phyloP scores from a whole-genome alignment of 2,113 vertebrate species.

The Neotoma lepida region DNA sequence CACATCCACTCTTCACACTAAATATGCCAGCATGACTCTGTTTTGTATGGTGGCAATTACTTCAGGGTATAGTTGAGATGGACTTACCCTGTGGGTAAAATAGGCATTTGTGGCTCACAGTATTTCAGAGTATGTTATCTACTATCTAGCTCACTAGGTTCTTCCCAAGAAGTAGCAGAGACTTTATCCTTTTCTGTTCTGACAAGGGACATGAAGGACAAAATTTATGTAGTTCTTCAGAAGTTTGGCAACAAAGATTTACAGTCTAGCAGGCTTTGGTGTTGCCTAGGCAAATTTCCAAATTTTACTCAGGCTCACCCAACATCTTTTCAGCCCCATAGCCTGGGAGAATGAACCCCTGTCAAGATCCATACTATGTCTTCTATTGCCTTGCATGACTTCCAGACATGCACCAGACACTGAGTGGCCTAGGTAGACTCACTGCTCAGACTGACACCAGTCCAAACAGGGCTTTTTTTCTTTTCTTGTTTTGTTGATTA shows the following conservation, averaged over 20 bases:
- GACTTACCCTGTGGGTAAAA: constrained; percentile 59
- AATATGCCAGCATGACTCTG: background rate
- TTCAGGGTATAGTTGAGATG: background rate
- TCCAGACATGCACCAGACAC: background rate
- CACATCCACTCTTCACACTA: background rate
- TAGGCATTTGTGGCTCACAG: constrained; percentile 13
- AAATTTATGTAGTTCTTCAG: constrained; percentile 17
- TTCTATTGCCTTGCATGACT: background rate
- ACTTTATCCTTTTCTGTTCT: constrained; percentile 47
- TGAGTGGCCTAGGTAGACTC: background rate
- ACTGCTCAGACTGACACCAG: background rate
- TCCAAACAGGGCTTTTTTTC: background rate
- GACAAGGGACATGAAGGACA: background rate
- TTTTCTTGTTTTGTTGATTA: background rate
- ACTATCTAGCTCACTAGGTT: background rate
- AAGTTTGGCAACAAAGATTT: constrained; percentile 4
- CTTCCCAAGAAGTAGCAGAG: constrained; percentile 13
- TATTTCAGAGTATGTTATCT: background rate
- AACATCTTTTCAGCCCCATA: background rate
- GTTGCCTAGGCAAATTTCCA: constrained; percentile 7
- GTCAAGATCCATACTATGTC: background rate
- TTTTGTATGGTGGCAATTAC: background rate
- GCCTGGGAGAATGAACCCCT: background rate
- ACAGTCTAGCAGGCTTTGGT: constrained; percentile 24
- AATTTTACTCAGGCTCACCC: background rate